These are phyloP conservation scores for Vanessa cardui DNA, from an alignment of 2,888 invertebrate species.

Conservation along the genomic window DNA sequence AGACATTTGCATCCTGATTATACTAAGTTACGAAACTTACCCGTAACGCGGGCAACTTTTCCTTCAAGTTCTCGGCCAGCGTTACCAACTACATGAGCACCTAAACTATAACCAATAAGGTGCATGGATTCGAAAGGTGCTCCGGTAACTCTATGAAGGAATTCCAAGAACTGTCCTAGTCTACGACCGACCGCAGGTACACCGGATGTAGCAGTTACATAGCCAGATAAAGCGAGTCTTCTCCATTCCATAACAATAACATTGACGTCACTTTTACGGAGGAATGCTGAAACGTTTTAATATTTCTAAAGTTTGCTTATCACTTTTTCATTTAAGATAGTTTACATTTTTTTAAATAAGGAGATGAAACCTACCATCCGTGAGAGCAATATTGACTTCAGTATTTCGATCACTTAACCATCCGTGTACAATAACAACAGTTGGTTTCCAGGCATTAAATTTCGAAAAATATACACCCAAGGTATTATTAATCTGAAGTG, in stretches of 20 bases:
- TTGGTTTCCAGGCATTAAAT: constrained; percentile 50
- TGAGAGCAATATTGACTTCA: constrained; percentile 45
- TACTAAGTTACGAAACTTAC: constrained; percentile 49
- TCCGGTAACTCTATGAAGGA: constrained; percentile 40
- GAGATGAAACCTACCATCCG: constrained; percentile 47
- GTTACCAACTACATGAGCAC: constrained; percentile 68
- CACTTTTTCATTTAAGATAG: neutral
- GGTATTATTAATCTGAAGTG: constrained; percentile 49
- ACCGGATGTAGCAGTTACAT: constrained; percentile 51
- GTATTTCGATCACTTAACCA: constrained; percentile 53
- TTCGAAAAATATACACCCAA: constrained; percentile 51
- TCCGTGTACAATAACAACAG: constrained; percentile 57
- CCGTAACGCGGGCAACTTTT: constrained; percentile 61
- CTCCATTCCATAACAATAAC: constrained; percentile 62
- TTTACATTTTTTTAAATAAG: neutral
- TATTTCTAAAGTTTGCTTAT: too few species aligned
- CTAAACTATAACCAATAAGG: constrained; percentile 73
- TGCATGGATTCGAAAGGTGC: constrained; percentile 57
- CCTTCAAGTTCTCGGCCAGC: constrained; percentile 60
- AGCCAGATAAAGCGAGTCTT: constrained; percentile 50
- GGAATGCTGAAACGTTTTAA: constrained; percentile 47
- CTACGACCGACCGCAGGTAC: constrained; percentile 55
- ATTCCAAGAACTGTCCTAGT: constrained; percentile 51
- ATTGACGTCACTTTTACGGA: constrained; percentile 51
- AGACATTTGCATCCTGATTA: too few species aligned